Evolutionary conservation across 1,140 invertebrate genomes (phyloP), one percentile per base, ranked within the genome.

Genomic region (Arion vulgaris): DNA sequence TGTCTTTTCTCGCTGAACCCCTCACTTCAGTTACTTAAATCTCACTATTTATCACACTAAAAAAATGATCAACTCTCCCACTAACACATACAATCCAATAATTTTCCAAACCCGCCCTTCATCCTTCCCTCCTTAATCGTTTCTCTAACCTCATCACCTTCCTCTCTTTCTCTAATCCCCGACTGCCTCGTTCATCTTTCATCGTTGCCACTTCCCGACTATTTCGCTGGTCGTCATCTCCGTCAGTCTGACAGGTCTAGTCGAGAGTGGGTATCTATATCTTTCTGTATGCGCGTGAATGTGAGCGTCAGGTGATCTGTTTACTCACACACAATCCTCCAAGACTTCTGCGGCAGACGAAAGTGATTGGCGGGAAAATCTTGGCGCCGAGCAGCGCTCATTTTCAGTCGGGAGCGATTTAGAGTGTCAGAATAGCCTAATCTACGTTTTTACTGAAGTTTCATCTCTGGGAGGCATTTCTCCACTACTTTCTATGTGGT

Each of bases 311-410:
- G 28, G 17, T 45, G 38, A 49, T 75, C 26, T 75, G 73, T 75
- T 75, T 75, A 75, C 73, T 75, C 73, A 75, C 73, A n/a, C 45
- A 23, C 15, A 51, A 34, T 34, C 38, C 73, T 26, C 19, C 41
- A 75, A 51, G 73, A 75, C 73, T n/a, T 9, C 39, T 9, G 38
- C 41, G 5, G 39, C 39, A 51, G 73, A 34, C 32, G 73, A 49
- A 75, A 45, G 28, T 34, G 73, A 45, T 51, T 51, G 73, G 45
- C 39, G 15, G 45, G 73, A 38, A 51, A 32, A 51, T 38, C 73
- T 39, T 75, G 73, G 73, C 73, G 73, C 73, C 73, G 73, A 19
- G 7, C n/a, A 45, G 73, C 73, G 73, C 73, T n/a, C 73, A 15
- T 2, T 51, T 2, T 5, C 73, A 75, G 45, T 53, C 73, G 41